Conservation (phyloP, 1,140 invertebrate species). For the Metopolophium dirhodum region DNA sequence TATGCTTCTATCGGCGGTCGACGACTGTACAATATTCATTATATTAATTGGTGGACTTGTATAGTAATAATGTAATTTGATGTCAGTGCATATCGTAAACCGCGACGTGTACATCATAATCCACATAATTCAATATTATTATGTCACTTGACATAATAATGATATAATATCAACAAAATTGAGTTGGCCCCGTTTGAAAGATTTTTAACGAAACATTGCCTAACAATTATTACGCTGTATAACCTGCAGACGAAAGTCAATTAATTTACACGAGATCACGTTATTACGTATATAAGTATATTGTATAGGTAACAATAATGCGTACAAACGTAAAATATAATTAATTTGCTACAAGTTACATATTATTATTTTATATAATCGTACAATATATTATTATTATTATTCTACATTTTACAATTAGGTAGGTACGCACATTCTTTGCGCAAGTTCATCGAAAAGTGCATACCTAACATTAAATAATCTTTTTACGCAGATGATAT, state of each 20-base stretch:
- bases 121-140: neutral
- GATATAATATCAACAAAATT: neutral
- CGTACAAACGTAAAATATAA: neutral
- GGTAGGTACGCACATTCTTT: neutral
- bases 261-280: neutral
- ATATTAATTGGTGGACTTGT: neutral
- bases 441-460: neutral
- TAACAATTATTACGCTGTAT: neutral
- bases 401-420: neutral
- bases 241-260: neutral
- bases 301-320: neutral
- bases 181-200: neutral
- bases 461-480: neutral
- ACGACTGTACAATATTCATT: neutral
- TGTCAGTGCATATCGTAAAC: neutral
- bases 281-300: neutral
- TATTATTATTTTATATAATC: neutral
- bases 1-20: neutral
- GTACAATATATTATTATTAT: neutral
- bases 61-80: neutral
- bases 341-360: neutral
- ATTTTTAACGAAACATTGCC: neutral
- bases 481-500: neutral
- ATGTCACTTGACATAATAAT: neutral
- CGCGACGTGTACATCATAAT: neutral